Base-by-base conservation (phyloP, 2,797 vertebrate species). In the Menidia menidia region DNA sequence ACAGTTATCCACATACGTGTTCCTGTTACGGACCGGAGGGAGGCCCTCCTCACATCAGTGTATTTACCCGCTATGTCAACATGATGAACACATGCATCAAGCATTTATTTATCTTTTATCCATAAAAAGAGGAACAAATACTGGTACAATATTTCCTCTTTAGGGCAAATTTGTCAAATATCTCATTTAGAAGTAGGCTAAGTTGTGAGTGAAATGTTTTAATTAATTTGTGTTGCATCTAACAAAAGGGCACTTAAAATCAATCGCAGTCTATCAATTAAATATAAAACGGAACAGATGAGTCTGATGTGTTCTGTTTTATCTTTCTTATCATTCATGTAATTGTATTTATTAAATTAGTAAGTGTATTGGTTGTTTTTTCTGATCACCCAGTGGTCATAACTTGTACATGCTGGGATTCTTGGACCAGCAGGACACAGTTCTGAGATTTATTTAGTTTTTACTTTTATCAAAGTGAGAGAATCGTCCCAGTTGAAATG, bases 251-350 rank as follows among this genome's bases (percentile, higher is more conserved):
- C 30, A 32, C 68, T 60, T 80, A 2, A 62, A 67, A 88, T 88
- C 67, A 4, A 16, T 13, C 75, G 69, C 75, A 78, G 65, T 72
- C 78, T 67, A 60, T 78, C 45, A 66, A 83, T 74, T 86, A 79
- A 81, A 89, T 59, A 66, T 61, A 33, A 78, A 66, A 79, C 45
- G 6, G 65, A 67, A 73, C 62, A 73, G 14, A 53, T 53, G 12
- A 75, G 54, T 60, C 13, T 19, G 15, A 13, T 19, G 16, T 73
- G 6, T 61, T 69, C 3, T 35, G 68, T 9, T 66, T 77, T 69
- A 65, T 30, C 76, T 32, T 61, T 50, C 3, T 50, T 4, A 31
- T 58, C 60, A 11, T 19, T 63, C 11, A 10, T 41, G 43, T 0
- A 52, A 7, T 25, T 39, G 35, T 64, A 11, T 3, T 13, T 42